These are phyloP conservation scores for Rallus crepitans DNA, from an alignment of 2,797 vertebrate species.

Conservation along the genomic window DNA sequence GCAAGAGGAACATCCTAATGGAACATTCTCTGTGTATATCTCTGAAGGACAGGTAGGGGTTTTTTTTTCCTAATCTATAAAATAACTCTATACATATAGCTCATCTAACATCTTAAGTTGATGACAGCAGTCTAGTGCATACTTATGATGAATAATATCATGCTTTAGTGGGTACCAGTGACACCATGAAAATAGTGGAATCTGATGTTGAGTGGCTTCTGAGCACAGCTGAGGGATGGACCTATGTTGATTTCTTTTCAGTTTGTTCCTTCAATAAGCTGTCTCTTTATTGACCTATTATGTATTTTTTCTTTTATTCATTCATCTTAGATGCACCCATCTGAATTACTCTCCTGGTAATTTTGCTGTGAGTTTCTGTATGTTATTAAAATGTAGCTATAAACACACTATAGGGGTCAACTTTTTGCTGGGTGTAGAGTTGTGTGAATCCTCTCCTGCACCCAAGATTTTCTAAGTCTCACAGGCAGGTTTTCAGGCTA, in stretches of 20 bases:
- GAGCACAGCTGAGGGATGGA: not conserved
- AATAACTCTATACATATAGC: not conserved
- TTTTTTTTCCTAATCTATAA: not conserved
- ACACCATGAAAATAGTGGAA: not conserved
- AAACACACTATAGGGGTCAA: not conserved
- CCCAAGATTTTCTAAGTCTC: not conserved
- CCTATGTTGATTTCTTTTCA: not conserved
- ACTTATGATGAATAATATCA: not conserved
- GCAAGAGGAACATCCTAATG: not conserved
- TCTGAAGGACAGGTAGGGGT: not conserved
- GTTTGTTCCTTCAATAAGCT: not conserved
- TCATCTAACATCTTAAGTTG: not conserved
- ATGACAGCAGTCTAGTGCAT: not conserved
- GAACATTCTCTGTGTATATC: not conserved
- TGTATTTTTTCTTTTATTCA: not conserved
- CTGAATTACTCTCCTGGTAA: not conserved
- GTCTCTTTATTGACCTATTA: not conserved
- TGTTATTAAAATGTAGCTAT: not conserved
- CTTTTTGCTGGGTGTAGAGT: not conserved
- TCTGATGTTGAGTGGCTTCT: not conserved
- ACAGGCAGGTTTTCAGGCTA: not conserved
- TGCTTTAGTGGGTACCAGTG: not conserved
- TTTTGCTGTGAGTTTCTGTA: not conserved
- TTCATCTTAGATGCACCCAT: not conserved
- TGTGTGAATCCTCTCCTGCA: not conserved